Percentiles rank a stretch among this genome's conserved stretches.
phyloP scores from a whole-genome alignment of 2,888 invertebrate genomes.

The Xanthorhoe spadicearia region DNA sequence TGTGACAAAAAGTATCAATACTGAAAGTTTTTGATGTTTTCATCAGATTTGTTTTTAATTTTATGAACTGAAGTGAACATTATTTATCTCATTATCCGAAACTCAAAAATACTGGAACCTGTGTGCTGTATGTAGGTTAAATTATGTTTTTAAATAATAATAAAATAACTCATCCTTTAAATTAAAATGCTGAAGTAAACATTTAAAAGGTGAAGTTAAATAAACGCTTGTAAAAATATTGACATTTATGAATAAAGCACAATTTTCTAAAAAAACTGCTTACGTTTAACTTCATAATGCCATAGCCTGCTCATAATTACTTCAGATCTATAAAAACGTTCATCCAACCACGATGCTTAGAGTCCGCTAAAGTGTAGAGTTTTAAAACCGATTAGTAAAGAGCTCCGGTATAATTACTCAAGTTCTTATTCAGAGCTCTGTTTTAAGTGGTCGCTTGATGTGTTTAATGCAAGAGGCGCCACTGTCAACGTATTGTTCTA shows the following conservation, averaged over 20 bases:
- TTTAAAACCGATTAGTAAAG: slow-evolving; percentile 46
- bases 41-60: too few species aligned
- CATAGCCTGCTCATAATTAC: background rate
- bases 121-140: too few species aligned
- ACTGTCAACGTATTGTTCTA: slow-evolving; percentile 54
- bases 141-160: too few species aligned
- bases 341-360: slow-evolving; percentile 48
- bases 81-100: too few species aligned
- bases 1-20: too few species aligned
- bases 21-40: too few species aligned
- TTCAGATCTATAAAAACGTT: slow-evolving; percentile 56
- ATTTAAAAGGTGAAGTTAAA: background rate
- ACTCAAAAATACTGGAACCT: too few species aligned
- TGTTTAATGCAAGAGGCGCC: slow-evolving; percentile 51
- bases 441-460: slow-evolving; percentile 45
- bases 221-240: background rate
- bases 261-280: slow-evolving; percentile 3
- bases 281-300: background rate
- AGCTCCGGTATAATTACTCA: slow-evolving; percentile 28
- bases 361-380: slow-evolving; percentile 56
- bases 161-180: too few species aligned
- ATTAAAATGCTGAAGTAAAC: background rate
- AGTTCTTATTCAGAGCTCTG: slow-evolving; percentile 17
- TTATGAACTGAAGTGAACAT: too few species aligned
- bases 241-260: background rate